These are phyloP conservation scores for Papilio aristodemus DNA, from an alignment of 1,140 invertebrate genomes.

Conservation along the genomic window DNA sequence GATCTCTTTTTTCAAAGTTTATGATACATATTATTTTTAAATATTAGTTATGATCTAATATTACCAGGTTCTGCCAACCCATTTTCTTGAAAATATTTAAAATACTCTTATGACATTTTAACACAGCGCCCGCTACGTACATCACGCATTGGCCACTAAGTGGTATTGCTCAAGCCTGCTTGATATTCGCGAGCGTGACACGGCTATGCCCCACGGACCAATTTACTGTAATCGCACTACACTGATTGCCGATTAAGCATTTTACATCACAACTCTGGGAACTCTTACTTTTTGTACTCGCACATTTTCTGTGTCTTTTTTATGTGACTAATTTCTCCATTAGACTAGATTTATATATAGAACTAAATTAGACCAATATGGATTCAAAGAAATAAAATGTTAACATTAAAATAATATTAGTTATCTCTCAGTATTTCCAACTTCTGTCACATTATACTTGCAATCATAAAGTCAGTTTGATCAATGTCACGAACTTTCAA, in stretches of 20 bases:
- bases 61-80: no score
- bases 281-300: conserved; percentile 37
- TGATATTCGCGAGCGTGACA: conserved; percentile 72
- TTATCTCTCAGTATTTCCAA: no score
- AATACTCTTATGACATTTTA: conserved; percentile 22
- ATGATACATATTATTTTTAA: no score
- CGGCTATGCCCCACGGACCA: conserved; percentile 55
- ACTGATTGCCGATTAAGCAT: conserved; percentile 64
- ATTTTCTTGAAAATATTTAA: background rate
- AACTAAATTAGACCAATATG: no score
- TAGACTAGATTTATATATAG: background rate
- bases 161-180: conserved; percentile 58
- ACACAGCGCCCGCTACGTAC: conserved; percentile 35
- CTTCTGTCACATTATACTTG: background rate
- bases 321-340: background rate
- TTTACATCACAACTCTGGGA: conserved; percentile 74
- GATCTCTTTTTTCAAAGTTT: no score
- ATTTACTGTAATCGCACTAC: conserved; percentile 66
- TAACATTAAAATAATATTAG: no score
- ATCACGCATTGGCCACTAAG: conserved; percentile 61
- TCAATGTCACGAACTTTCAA: background rate
- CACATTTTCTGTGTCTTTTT: conserved; percentile 6
- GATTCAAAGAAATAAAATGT: no score
- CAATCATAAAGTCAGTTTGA: background rate
- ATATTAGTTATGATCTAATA: no score